Percentiles rank a stretch among this genome's conserved stretches.
phyloP scores from a whole-genome alignment of 1,140 invertebrate genomes.

The Meloidogyne floridensis region DNA sequence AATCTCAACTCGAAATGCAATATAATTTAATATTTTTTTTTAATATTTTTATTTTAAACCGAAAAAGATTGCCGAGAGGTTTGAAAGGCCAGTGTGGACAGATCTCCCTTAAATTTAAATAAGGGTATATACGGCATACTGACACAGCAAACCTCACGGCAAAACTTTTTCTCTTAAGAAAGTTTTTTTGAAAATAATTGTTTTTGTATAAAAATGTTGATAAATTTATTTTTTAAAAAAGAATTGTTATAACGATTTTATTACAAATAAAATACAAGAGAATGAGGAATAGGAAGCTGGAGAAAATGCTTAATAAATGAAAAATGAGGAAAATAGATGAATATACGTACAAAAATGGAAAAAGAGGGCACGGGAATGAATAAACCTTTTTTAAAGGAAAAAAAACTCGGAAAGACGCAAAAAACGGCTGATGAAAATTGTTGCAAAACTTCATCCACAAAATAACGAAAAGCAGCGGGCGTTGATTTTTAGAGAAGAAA shows the following conservation, averaged over 20 bases:
- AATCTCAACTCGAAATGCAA: slow-evolving; percentile 37
- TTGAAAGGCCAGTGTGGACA: slow-evolving; percentile 52
- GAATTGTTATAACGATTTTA: background rate
- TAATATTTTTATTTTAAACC: slow-evolving; percentile 1
- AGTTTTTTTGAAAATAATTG: background rate
- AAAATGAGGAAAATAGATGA: background rate
- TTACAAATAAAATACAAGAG: slow-evolving; percentile 12
- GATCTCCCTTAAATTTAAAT: background rate
- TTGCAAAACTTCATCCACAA: background rate
- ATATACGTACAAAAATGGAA: slow-evolving; percentile 7
- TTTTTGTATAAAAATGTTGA: background rate
- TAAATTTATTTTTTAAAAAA: no score
- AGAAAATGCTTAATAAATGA: background rate
- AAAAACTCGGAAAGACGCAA: background rate
- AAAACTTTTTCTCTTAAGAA: background rate
- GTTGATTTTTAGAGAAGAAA: background rate
- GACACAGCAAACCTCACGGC: slow-evolving; percentile 31
- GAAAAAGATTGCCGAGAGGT: slow-evolving; percentile 13
- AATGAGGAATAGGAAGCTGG: background rate
- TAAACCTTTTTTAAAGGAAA: slow-evolving; percentile 8
- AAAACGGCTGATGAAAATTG: background rate
- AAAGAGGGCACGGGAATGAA: slow-evolving; percentile 20
- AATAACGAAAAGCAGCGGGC: slow-evolving; percentile 8
- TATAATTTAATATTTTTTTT: background rate
- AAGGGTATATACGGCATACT: slow-evolving; percentile 22